Conservation (phyloP, 1,140 invertebrate species). For the Sesamia nonagrioides region DNA sequence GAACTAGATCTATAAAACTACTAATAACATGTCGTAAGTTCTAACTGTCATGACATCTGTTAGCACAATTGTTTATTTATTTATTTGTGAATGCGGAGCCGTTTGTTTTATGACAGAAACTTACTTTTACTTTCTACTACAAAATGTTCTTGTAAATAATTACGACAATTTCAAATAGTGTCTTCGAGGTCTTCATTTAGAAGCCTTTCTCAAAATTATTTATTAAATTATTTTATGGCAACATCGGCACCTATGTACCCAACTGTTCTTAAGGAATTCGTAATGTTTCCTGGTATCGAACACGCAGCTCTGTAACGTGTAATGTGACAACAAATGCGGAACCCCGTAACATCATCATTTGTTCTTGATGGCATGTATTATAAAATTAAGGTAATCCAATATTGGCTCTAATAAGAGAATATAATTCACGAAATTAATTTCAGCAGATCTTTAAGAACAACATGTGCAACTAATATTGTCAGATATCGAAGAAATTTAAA, state of each 20-base stretch:
- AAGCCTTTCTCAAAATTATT: neutral
- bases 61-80: slow-evolving; percentile 7
- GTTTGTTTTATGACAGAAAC: neutral
- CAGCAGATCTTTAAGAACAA: neutral
- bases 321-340: slow-evolving; percentile 24
- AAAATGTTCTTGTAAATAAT: slow-evolving; percentile 8
- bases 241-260: too few relatives aligned
- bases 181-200: neutral
- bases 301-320: neutral
- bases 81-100: slow-evolving; percentile 14
- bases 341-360: neutral
- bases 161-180: neutral
- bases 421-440: neutral
- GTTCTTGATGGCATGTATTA: neutral
- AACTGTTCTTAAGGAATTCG: too few relatives aligned
- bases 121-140: too few relatives aligned
- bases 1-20: slow-evolving; percentile 42
- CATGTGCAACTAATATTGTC: too few relatives aligned
- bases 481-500: neutral
- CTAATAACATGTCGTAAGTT: slow-evolving; percentile 10
- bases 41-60: slow-evolving; percentile 30
- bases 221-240: neutral
- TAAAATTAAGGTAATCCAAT: neutral
- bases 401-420: slow-evolving; percentile 2
- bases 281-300: neutral